Base-by-base conservation (phyloP, 2,113 vertebrate genomes). In the Pelmatolapia mariae region DNA sequence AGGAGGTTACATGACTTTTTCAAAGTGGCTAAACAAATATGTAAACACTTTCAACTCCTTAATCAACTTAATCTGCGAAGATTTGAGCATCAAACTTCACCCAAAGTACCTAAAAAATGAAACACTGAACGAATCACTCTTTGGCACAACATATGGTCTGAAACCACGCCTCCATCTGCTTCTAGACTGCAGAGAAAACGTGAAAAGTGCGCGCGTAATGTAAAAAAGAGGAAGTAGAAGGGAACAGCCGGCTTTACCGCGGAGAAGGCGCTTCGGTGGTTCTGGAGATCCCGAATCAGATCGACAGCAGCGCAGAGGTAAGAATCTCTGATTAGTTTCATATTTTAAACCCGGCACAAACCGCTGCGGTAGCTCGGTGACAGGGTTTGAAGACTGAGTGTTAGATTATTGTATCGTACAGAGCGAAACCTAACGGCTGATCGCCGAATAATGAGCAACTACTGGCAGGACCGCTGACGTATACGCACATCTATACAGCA, bases 301-400 rank as follows among this genome's bases (percentile, higher is more conserved):
- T 56, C 54, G 11, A 56, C 22, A 26, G 22, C 52, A 54, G 22
- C 54, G 22, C 22, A 56, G 22, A 56, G 22, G 54, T 26, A 56
- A 56, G 54, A 26, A 26, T 26, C 54, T 56, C 2, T 7, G 54
- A 6, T 56, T 26, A 15, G 11, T 15, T 56, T 26, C 24, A 24
- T 5, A 15, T 8, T 8, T 24, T 57, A 7, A 33, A 19, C 16
- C 16, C 29, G 2, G 0, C 57, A 61, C 15, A 4, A 18, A 61
- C 57, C 9, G 16, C 29, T 18, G 59, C 59, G 2, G 1, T 18
- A 19, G 59, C 59, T 33, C 59, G 16, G 3, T 33, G 57, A 2
- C 8, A 18, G 8, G 29, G 8, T 33, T 33, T 33, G 13, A 18
- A 10, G 29, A 0, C 15, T 1, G 29, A 8, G 22, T 26, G 12